phyloP scores from a whole-genome alignment of 2,113 vertebrate species.

The Sterna hirundo region DNA sequence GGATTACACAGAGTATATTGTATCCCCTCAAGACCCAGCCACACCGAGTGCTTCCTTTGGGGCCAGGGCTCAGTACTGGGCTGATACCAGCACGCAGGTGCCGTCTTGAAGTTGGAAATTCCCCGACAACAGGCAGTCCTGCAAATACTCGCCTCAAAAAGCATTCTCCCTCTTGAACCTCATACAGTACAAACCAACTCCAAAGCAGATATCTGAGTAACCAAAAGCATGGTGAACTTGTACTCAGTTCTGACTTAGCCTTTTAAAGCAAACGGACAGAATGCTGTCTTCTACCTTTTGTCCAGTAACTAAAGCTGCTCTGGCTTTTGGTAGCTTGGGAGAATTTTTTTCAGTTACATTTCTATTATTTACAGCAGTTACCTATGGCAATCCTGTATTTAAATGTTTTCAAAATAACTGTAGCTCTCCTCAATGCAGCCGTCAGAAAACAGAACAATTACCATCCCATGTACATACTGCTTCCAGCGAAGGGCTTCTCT shows the following conservation, averaged over 20 bases:
- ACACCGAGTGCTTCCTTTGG: not conserved
- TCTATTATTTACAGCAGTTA: not conserved
- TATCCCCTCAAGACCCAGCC: not conserved
- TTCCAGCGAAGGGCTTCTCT: not conserved
- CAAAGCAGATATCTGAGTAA: not conserved
- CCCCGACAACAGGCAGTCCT: not conserved
- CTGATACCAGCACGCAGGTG: not conserved
- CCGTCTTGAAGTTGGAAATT: not conserved
- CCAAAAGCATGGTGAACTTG: not conserved
- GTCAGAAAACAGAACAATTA: not conserved
- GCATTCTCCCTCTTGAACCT: not conserved
- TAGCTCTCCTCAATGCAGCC: not conserved
- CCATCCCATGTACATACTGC: not conserved
- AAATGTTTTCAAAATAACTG: not conserved
- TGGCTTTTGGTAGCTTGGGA: not conserved
- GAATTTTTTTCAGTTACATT: not conserved
- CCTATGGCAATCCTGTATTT: not conserved
- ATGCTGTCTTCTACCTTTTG: not conserved
- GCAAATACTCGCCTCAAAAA: not conserved
- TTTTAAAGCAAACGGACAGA: not conserved
- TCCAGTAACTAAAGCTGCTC: not conserved
- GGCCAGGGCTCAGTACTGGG: not conserved
- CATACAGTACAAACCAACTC: not conserved
- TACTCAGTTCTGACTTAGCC: not conserved
- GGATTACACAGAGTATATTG: conserved; percentile 47